Conservation (phyloP, 2,888 invertebrate species). For the Pherbina coryleti region DNA sequence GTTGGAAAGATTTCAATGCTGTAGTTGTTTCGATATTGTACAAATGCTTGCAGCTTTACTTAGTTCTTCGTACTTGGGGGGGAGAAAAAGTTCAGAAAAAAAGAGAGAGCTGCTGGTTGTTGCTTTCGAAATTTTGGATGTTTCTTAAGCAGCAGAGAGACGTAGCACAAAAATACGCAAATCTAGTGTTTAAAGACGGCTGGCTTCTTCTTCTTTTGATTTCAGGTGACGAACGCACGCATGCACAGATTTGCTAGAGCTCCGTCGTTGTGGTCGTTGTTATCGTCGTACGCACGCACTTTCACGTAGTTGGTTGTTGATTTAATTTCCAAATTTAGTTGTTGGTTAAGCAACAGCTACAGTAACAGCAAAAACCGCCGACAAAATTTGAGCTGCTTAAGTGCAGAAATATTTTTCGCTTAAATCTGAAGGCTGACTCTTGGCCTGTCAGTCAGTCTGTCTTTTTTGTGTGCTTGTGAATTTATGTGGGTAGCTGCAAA, state of each 20-base stretch:
- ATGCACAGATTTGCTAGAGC: not conserved
- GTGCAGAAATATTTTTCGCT: not conserved
- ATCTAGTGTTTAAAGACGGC: not conserved
- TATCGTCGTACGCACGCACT: conserved; percentile 34
- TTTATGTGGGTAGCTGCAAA: conserved; percentile 20
- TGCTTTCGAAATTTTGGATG: conserved; percentile 2
- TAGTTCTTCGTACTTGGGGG: not conserved
- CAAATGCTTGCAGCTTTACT: not conserved
- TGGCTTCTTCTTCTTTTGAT: not conserved
- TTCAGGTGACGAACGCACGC: not conserved
- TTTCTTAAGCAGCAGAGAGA: not conserved
- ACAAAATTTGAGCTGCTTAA: not conserved
- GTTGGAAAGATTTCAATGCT: not conserved
- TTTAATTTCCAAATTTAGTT: conserved; percentile 8
- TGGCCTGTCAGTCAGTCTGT: conserved; percentile 34
- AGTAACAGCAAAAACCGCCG: not conserved
- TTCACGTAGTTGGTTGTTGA: conserved; percentile 19
- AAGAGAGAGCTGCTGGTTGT: conserved; percentile 7
- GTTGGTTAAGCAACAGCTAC: conserved; percentile 14
- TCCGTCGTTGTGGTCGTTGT: not conserved
- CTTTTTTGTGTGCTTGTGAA: conserved; percentile 27
- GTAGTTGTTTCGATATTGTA: not conserved
- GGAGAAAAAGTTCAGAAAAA: not conserved
- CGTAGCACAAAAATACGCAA: not conserved
- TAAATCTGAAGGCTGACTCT: conserved; percentile 3